Conservation (phyloP, 2,888 invertebrate species). For the Pristionchus mayeri region DNA sequence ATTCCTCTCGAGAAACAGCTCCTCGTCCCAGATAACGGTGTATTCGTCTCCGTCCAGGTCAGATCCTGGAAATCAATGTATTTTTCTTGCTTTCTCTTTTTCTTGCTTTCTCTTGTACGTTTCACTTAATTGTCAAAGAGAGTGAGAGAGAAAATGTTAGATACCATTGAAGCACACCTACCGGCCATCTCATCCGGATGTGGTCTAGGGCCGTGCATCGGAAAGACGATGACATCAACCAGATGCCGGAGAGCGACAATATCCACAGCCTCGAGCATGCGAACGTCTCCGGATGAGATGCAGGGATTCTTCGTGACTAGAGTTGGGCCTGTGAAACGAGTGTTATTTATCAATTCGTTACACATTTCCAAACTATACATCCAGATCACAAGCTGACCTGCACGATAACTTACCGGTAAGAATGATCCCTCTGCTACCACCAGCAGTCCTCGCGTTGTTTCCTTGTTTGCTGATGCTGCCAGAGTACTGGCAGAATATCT, state of each 20-base stretch:
- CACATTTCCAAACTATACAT: too few relatives aligned
- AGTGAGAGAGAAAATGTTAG: too few relatives aligned
- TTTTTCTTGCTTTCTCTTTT: too few relatives aligned
- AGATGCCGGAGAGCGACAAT: slow-evolving; percentile 71
- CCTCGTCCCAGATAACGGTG: slow-evolving; percentile 71
- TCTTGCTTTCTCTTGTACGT: too few relatives aligned
- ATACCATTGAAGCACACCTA: too few relatives aligned
- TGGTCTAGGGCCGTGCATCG: slow-evolving; percentile 76
- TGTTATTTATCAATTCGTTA: too few relatives aligned
- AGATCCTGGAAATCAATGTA: neutral
- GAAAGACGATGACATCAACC: slow-evolving; percentile 78
- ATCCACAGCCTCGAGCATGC: slow-evolving; percentile 75
- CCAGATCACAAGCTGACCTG: too few relatives aligned
- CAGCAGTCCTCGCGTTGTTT: neutral
- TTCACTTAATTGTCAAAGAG: too few relatives aligned
- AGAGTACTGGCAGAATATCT: slow-evolving; percentile 14
- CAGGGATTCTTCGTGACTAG: slow-evolving; percentile 78
- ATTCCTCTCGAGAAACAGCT: slow-evolving; percentile 62
- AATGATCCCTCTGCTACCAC: neutral
- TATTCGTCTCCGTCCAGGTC: slow-evolving; percentile 77
- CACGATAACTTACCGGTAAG: neutral
- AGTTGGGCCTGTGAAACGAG: slow-evolving; percentile 65
- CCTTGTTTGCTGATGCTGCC: neutral
- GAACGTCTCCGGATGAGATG: slow-evolving; percentile 77
- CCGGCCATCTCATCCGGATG: slow-evolving; percentile 78